A percentile compares a stretch with the other conserved stretches of the same genome.
phyloP scores from a whole-genome alignment of 2,113 vertebrate species.

The Cinclus cinclus region DNA sequence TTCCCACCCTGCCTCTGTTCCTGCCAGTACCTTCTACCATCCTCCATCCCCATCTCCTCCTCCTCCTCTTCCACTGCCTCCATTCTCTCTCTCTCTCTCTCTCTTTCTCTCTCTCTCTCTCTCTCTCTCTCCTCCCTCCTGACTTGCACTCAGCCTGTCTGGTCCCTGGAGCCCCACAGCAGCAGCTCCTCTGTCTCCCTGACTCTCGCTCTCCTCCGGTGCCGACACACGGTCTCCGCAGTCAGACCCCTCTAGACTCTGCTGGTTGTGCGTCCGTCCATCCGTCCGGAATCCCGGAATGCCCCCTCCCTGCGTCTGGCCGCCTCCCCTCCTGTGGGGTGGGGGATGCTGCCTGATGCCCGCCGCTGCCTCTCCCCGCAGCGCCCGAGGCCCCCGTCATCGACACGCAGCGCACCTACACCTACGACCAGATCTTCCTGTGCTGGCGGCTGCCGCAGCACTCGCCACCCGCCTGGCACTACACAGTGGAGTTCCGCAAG shows the following conservation, averaged over 20 bases:
- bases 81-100: not conserved
- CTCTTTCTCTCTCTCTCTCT: not conserved
- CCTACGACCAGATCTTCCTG: conserved; percentile 95
- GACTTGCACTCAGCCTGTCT: conserved; percentile 39
- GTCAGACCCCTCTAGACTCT: conserved; percentile 46
- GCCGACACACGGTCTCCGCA: conserved; percentile 28
- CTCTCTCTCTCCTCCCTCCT: not conserved
- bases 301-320: not conserved
- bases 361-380: conserved; percentile 61
- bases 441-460: conserved; percentile 95
- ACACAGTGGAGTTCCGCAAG: conserved; percentile 91
- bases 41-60: not conserved
- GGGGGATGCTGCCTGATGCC: conserved; percentile 6
- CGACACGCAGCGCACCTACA: conserved; percentile 94
- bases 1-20: not conserved
- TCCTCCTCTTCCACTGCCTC: not conserved
- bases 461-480: conserved; percentile 93
- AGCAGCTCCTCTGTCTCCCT: conserved; percentile 56
- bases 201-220: conserved; percentile 47
- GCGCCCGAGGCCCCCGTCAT: conserved; percentile 92
- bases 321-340: not conserved
- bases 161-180: conserved; percentile 64
- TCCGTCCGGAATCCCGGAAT: conserved; percentile 42
- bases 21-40: not conserved
- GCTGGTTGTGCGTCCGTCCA: conserved; percentile 56